Percentiles rank a stretch among this genome's conserved stretches.
Evolutionary conservation across 2,888 invertebrate species (phyloP).

Genomic region (Drosophila silvestris): DNA sequence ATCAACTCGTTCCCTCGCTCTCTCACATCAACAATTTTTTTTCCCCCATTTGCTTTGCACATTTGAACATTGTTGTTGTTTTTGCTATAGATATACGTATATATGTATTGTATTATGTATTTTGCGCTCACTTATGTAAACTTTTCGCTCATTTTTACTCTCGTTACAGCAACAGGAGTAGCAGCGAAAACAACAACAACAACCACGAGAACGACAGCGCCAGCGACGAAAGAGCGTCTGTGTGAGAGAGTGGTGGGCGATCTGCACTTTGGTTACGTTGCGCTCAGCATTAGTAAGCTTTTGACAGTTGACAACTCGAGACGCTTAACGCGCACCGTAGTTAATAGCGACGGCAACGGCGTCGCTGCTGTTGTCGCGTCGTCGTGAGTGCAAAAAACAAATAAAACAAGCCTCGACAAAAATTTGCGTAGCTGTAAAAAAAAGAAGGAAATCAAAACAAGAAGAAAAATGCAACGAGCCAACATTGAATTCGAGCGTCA

Average conservation of each 20-base stretch:
- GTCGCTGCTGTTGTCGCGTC: slow-evolving; percentile 65
- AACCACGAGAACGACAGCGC: slow-evolving; percentile 32
- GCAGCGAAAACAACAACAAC: slow-evolving; percentile 26
- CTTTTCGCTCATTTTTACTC: slow-evolving; percentile 57
- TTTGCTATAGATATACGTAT: slow-evolving; percentile 26
- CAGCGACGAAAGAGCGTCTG: slow-evolving; percentile 36
- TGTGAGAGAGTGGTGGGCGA: slow-evolving; percentile 59
- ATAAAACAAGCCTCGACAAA: slow-evolving; percentile 4
- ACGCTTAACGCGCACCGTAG: slow-evolving; percentile 63
- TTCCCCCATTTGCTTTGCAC: slow-evolving; percentile 42
- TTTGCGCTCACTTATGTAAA: slow-evolving; percentile 70
- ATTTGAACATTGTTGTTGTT: slow-evolving; percentile 61
- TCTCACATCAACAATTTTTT: slow-evolving; percentile 41
- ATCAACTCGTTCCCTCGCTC: slow-evolving; percentile 57
- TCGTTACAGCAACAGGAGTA: slow-evolving; percentile 64
- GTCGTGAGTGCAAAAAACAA: slow-evolving; percentile 35
- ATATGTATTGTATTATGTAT: background rate
- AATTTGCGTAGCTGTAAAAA: slow-evolving; percentile 16
- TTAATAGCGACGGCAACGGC: slow-evolving; percentile 70
- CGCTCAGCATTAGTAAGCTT: slow-evolving; percentile 60
- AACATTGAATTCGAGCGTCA: slow-evolving; percentile 85
- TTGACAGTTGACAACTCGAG: slow-evolving; percentile 71
- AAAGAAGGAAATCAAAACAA: slow-evolving; percentile 35
- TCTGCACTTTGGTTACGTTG: slow-evolving; percentile 64
- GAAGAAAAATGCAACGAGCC: slow-evolving; percentile 85